Percentiles rank a stretch among this genome's conserved stretches.
Evolutionary conservation across 2,888 invertebrate species (phyloP).

Genomic region (Drosophila subquinaria): DNA sequence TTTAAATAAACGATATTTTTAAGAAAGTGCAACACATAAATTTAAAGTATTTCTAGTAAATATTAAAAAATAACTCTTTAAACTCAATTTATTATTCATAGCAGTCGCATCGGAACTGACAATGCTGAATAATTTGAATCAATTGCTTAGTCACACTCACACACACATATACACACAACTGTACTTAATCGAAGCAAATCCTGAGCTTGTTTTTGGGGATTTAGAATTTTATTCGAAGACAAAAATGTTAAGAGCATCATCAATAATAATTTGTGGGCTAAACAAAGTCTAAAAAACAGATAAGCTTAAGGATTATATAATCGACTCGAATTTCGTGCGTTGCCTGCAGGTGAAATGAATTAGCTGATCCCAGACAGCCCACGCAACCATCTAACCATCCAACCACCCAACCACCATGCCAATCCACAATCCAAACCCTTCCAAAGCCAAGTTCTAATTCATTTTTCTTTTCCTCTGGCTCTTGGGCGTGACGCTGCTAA

Average conservation of each 20-base stretch:
- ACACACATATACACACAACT: background rate
- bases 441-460: background rate
- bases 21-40: background rate
- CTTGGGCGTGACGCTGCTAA: slow-evolving; percentile 71
- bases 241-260: slow-evolving; percentile 38
- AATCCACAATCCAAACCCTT: slow-evolving; percentile 14
- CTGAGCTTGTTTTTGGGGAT: slow-evolving; percentile 9
- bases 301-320: slow-evolving; percentile 48
- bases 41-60: background rate
- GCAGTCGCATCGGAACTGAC: slow-evolving; percentile 1
- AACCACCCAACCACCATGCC: slow-evolving; percentile 3
- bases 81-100: slow-evolving; percentile 3
- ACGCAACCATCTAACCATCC: background rate
- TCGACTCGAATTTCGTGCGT: slow-evolving; percentile 27
- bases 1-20: background rate
- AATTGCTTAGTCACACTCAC: slow-evolving; percentile 11
- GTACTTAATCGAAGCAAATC: slow-evolving; percentile 5
- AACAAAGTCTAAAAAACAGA: slow-evolving; percentile 41
- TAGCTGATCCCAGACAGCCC: slow-evolving; percentile 22
- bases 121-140: slow-evolving; percentile 17
- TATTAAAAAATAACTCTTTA: background rate
- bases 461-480: slow-evolving; percentile 7
- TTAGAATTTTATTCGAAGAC: background rate
- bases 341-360: slow-evolving; percentile 64
- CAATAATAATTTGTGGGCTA: slow-evolving; percentile 52